Base-by-base conservation (phyloP, 2,888 invertebrate species). In the Autographa pulchrina region DNA sequence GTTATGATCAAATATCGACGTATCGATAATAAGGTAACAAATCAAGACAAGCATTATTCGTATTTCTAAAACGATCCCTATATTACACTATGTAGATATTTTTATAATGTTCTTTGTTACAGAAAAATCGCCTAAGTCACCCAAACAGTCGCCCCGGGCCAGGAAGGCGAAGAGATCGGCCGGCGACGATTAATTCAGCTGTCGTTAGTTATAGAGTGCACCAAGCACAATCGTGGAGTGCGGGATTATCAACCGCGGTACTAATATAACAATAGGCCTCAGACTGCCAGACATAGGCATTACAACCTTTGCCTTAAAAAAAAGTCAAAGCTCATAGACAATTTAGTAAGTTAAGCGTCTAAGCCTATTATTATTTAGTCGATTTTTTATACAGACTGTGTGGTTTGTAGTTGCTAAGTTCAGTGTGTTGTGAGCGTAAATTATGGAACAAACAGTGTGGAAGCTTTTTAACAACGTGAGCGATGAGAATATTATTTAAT, bases 101-200 rank as follows among this genome's bases (percentile, higher is more conserved):
- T n/a, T n/a, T n/a, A n/a, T n/a, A n/a, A 32, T 31, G 72, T 13
- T 71, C 73, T 83, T 86, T 86, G 85, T 96, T 96, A 25, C 96
- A 98, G 98, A 97, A 92, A 98, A 98, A 96, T 97, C 97, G n/a
- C 96, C 97, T 43, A 97, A 96, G 89, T 94, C 96, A 35, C 96
- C 96, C 25, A 95, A 95, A 88, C 97, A 97, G 89, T 98, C 98
- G 80, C 98, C 98, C 66, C 97, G 97, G 87, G 96, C 97, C 92
- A 97, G 98, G 89, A 98, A 98, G 95, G 97, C 97, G 59, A 98
- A 98, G 93, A 96, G 97, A 91, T 96, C 97, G 66, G 97, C 96
- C 64, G 97, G 97, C 81, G 97, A 97, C 77, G 97, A 97, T 90
- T 97, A 97, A 88, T 70, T 78, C 65, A 62, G 67, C 25, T 61